Evolutionary conservation across 2,113 vertebrate species (phyloP).

Genomic region (Himantopus leucocephalus): DNA sequence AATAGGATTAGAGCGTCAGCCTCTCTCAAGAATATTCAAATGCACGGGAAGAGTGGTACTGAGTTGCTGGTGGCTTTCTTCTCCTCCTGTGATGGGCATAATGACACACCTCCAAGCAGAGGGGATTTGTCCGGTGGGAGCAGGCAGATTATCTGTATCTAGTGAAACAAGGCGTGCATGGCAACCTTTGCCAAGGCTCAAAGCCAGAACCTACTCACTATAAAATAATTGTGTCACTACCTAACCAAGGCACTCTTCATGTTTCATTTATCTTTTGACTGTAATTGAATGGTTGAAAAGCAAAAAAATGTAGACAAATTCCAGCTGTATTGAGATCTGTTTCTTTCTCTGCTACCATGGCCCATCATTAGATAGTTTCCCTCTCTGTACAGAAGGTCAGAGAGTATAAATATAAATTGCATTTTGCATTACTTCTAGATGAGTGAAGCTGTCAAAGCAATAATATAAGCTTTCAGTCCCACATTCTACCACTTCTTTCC

Average conservation of each 20-base stretch:
- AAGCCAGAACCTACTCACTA: slow-evolving; percentile 76
- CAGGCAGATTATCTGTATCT: slow-evolving; percentile 71
- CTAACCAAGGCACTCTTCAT: slow-evolving; percentile 64
- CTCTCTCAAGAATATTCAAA: slow-evolving; percentile 69
- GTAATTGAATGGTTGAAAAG: slow-evolving; percentile 82
- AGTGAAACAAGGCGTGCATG: slow-evolving; percentile 67
- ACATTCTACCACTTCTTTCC: slow-evolving; percentile 94
- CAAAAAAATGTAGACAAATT: slow-evolving; percentile 80
- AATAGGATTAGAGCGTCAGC: slow-evolving; percentile 76
- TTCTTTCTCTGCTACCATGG: slow-evolving; percentile 73
- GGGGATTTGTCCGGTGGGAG: slow-evolving; percentile 66
- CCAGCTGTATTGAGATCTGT: slow-evolving; percentile 79
- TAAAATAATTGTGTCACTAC: slow-evolving; percentile 77
- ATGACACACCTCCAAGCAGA: slow-evolving; percentile 72
- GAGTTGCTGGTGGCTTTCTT: slow-evolving; percentile 64
- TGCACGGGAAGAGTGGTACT: slow-evolving; percentile 41
- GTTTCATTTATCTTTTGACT: slow-evolving; percentile 81
- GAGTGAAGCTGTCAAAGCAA: slow-evolving; percentile 99
- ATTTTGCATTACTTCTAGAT: slow-evolving; percentile 98
- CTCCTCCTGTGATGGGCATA: slow-evolving; percentile 64
- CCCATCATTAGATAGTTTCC: slow-evolving; percentile 86
- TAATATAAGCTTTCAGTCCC: slow-evolving; percentile 95
- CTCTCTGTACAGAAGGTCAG: slow-evolving; percentile 86
- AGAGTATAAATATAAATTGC: slow-evolving; percentile 97
- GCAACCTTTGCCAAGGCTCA: slow-evolving; percentile 73